phyloP scores from a whole-genome alignment of 2,888 invertebrate genomes.

The Sthenelais limicola region DNA sequence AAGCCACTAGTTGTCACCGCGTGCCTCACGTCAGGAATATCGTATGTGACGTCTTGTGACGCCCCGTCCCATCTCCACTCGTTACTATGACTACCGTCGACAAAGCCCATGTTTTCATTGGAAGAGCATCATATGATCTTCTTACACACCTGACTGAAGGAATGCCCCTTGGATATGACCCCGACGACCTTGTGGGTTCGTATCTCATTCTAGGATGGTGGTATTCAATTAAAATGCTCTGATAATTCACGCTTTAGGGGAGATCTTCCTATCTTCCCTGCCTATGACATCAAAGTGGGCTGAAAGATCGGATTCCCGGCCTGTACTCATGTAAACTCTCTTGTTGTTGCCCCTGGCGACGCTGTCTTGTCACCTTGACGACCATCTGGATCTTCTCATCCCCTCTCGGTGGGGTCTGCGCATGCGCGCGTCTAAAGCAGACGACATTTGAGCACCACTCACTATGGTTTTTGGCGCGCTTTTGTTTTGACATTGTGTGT shows the following conservation, averaged over 20 bases:
- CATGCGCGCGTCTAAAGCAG: too few relatives aligned
- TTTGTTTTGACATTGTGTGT: conserved; percentile 28
- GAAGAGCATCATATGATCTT: neutral
- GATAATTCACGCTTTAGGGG: neutral
- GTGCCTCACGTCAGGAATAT: conserved; percentile 12
- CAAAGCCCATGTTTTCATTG: neutral
- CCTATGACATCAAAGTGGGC: neutral
- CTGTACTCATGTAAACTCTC: neutral
- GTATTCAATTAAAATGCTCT: neutral
- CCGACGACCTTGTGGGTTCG: neutral
- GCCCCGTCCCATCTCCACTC: conserved; percentile 7
- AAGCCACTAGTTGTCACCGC: neutral
- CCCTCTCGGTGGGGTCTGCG: conserved; percentile 29
- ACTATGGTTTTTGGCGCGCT: neutral
- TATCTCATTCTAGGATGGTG: neutral
- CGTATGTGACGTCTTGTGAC: conserved; percentile 21
- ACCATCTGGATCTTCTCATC: conserved; percentile 26
- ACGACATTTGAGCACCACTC: neutral
- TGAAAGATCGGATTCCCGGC: neutral
- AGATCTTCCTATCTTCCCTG: neutral
- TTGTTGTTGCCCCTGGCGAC: neutral
- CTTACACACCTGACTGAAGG: neutral
- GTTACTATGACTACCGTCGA: neutral
- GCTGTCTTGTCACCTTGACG: conserved; percentile 18
- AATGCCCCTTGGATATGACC: neutral